These are phyloP conservation scores for Tichodroma muraria DNA, from an alignment of 2,113 vertebrate genomes.

Conservation along the genomic window DNA sequence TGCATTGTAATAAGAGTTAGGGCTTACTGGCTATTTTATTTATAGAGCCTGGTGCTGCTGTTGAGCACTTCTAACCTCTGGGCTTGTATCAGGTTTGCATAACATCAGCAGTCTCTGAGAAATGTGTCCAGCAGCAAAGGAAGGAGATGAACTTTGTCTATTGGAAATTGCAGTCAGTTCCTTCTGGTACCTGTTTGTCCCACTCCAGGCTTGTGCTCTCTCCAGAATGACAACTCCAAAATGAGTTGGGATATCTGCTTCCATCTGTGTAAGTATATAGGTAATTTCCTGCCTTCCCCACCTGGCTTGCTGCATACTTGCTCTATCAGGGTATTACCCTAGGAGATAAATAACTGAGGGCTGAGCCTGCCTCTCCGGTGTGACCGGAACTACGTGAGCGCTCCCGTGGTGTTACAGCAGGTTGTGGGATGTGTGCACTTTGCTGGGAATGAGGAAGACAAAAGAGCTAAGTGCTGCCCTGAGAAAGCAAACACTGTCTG, in stretches of 20 bases:
- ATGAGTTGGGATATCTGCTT: background rate
- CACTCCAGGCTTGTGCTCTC: background rate
- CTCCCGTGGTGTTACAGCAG: rapidly evolving
- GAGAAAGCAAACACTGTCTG: background rate
- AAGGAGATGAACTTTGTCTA: background rate
- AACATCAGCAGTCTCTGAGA: background rate
- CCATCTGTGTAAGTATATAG: background rate
- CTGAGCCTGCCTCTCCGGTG: background rate
- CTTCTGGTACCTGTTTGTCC: background rate
- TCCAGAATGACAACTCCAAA: background rate
- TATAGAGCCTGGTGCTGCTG: background rate
- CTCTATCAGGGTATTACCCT: background rate
- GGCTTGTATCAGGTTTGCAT: background rate
- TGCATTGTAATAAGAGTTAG: background rate
- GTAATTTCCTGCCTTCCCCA: background rate
- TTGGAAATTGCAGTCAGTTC: background rate
- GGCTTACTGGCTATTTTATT: background rate
- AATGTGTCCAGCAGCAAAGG: background rate
- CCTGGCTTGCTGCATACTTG: background rate
- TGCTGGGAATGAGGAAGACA: background rate
- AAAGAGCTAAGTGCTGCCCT: background rate
- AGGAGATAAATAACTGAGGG: background rate
- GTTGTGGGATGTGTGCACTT: background rate
- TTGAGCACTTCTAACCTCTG: background rate
- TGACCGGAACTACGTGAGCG: rapidly evolving